Evolutionary conservation across 2,888 invertebrate genomes (phyloP).

Genomic region (Agrotis clavis): DNA sequence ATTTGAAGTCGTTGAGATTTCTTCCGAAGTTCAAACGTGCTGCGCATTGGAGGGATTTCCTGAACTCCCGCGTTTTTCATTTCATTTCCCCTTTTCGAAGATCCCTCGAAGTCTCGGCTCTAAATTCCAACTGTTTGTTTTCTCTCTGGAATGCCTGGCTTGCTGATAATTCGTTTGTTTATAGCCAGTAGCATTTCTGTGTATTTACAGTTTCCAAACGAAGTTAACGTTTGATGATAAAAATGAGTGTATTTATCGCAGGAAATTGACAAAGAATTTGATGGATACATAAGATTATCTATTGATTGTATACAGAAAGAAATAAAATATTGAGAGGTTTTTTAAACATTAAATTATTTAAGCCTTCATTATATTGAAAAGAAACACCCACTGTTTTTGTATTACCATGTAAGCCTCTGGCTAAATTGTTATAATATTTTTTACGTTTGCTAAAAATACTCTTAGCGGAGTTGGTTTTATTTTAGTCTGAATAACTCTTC

Average conservation of each 20-base stretch:
- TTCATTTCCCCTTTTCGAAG: slow-evolving; percentile 49
- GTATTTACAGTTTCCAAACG: slow-evolving; percentile 5
- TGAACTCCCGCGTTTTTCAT: slow-evolving; percentile 61
- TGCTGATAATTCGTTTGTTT: slow-evolving; percentile 33
- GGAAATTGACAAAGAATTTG: slow-evolving; percentile 36
- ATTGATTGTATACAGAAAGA: slow-evolving; percentile 1
- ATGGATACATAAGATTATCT: slow-evolving; percentile 39
- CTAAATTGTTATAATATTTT: background rate
- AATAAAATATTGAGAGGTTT: slow-evolving; percentile 5
- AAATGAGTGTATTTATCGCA: slow-evolving; percentile 18
- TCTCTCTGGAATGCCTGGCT: slow-evolving; percentile 22
- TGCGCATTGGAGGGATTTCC: slow-evolving; percentile 43
- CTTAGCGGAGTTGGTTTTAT: background rate
- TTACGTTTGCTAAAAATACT: background rate
- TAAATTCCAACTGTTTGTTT: slow-evolving; percentile 36
- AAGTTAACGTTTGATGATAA: slow-evolving; percentile 26
- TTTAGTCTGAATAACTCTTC: background rate
- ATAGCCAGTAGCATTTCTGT: slow-evolving; percentile 1
- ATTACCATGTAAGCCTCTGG: slow-evolving; percentile 3
- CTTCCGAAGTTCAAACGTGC: slow-evolving; percentile 38
- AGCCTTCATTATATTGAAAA: slow-evolving; percentile 13
- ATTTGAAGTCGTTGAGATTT: slow-evolving; percentile 33
- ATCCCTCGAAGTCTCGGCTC: slow-evolving; percentile 21
- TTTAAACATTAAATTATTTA: background rate
- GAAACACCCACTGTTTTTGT: background rate